phyloP scores from a whole-genome alignment of 2,797 vertebrate species.

The Siniperca obscura region DNA sequence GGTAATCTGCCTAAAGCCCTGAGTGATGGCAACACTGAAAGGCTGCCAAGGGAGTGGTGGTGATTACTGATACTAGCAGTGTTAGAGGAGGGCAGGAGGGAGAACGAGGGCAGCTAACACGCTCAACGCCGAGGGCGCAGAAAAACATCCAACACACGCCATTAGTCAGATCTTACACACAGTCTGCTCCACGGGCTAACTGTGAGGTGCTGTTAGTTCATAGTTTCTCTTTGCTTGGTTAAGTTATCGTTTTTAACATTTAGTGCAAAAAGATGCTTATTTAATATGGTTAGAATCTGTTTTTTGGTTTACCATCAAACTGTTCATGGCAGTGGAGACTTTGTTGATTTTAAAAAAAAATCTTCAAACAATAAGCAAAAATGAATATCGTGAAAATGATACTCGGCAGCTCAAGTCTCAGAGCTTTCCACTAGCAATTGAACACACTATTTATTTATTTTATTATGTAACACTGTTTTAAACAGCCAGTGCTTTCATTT shows the following conservation, averaged over 20 bases:
- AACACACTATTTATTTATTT: too few relatives aligned
- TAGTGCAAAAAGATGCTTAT: neutral
- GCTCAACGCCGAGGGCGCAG: slow-evolving; percentile 30
- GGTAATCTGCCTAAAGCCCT: slow-evolving; percentile 70
- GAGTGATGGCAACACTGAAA: slow-evolving; percentile 55
- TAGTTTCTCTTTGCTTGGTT: neutral
- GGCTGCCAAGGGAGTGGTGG: slow-evolving; percentile 57
- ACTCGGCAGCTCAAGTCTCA: too few relatives aligned
- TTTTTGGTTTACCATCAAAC: neutral
- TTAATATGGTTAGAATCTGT: neutral
- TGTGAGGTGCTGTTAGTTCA: neutral
- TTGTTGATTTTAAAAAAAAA: neutral
- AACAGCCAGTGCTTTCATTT: neutral
- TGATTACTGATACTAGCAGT: slow-evolving; percentile 54
- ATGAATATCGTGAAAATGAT: neutral
- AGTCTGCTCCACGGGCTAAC: neutral
- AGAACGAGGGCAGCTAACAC: neutral
- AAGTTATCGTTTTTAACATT: neutral
- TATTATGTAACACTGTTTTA: neutral
- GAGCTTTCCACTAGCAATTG: neutral
- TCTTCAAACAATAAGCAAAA: neutral
- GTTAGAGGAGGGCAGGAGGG: neutral
- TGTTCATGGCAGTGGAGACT: neutral
- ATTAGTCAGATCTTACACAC: slow-evolving; percentile 1
- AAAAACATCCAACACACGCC: slow-evolving; percentile 2